Evolutionary conservation across 2,113 vertebrate species (phyloP), one percentile per base, ranked within the genome.

Genomic region (Chloroceryle aenea): DNA sequence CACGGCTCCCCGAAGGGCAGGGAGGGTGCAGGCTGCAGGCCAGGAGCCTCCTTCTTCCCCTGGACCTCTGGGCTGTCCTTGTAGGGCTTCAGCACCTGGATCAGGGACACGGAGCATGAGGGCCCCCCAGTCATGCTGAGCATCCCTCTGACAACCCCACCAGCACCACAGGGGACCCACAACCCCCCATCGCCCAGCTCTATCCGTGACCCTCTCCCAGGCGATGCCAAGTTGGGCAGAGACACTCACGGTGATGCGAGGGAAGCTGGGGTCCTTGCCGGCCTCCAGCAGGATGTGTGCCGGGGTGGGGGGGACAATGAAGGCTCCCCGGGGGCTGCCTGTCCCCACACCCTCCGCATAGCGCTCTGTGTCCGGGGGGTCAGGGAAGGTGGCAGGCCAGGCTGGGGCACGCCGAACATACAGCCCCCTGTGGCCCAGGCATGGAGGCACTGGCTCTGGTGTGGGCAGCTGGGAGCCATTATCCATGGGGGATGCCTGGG

Each of bases 271-370:
- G 89, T 98, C 98, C 94, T 98, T 98, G 98, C 98, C 98, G 26
- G 99, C 98, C 94, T 99, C 98, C 85, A 99, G 97, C 36, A 99
- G 97, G 87, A 99, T 98, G 83, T 97, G 98, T 80, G 98, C 98
- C 0, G 98, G 98, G 59, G 93, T 29, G 6, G 98, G 95, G 5
- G 98, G 96, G 58, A 98, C 91, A 7, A 97, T 95, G 94, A 98
- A 98, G 6, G 98, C 97, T 96, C 98, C 98, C n/a, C 93, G 98
- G n/a, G 98, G 98, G 85, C 98, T 98, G 94, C 99, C 98, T 0
- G 98, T 98, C 38, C 62, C 92, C 77, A 91, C 1, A 0, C 47
- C 26, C 29, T 97, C 96, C 0, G 5, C 3, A 55, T 98, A 99
- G 92, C 96, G 98, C 84, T 99, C 99, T 0, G 98, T 98, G 87